Base-by-base conservation (phyloP, 2,888 invertebrate genomes). In the Dynastes tityus region DNA sequence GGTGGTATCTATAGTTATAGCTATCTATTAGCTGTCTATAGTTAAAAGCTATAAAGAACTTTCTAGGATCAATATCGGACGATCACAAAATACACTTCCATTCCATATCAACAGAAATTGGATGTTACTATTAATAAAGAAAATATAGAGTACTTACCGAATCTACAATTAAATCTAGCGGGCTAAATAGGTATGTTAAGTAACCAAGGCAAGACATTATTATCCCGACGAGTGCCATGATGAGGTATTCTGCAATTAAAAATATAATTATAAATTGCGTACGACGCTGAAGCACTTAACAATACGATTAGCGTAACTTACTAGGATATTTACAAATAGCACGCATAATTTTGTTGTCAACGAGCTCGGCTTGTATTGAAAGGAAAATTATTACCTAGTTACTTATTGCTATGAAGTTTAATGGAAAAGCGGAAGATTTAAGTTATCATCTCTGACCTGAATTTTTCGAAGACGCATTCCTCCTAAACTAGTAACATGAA, bases 131-230 rank as follows among this genome's bases (percentile, higher is more conserved):
- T 55, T 55, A n/a, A 55, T 8, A 4, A 6, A 22, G 2, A 16
- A 55, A 4, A 22, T 55, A 22, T 22, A 22, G 6, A 58, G 13
- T 55, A 80, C 83, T 84, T 85, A 88, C 88, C 83, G 83, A 84
- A 76, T 83, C 82, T 2, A 87, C 80, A n/a, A 88, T 80, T 8
- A 84, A n/a, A 55, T 87, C 82, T 61, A 88, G 64, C 1, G 89
- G 89, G 81, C 88, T 82, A 55, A 87, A 87, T 9, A 85, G 82
- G 76, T 85, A 85, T 81, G 87, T 87, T 37, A 89, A 79, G 76
- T 83, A 86, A 0, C 88, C 87, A 4, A 84, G 80, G 74, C 84
- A 83, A 5, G 87, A 85, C 84, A 88, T 83, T 3, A 88, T 76
- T 4, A 85, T 76, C 6, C 89, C 89, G 9, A 87, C 82, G 45